Conservation (phyloP, 1,140 invertebrate genomes). For the Cherax destructor region DNA sequence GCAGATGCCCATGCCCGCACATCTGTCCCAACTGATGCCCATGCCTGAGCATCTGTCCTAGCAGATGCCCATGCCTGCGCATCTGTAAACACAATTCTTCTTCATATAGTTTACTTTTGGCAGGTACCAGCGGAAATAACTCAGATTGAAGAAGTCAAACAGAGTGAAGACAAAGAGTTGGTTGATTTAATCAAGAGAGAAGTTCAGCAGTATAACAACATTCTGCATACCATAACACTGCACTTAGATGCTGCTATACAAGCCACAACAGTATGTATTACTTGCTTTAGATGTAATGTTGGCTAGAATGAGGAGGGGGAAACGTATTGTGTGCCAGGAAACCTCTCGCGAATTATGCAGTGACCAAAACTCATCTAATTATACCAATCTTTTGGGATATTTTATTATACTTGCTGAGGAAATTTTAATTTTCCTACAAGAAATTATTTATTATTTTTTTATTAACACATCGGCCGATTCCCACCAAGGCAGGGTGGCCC, state of each 20-base stretch:
- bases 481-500: no score
- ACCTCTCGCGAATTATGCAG: no score
- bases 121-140: conserved; percentile 33
- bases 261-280: conserved; percentile 13
- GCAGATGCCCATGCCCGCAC: background rate
- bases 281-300: background rate
- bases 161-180: conserved; percentile 30
- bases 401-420: no score
- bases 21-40: background rate
- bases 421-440: no score
- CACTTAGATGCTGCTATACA: conserved; percentile 23
- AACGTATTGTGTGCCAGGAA: no score
- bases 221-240: conserved; percentile 1
- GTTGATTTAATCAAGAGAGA: conserved; percentile 29
- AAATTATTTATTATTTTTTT: no score
- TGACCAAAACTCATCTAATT: no score
- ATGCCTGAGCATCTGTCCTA: background rate
- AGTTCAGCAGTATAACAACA: conserved; percentile 25
- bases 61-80: background rate
- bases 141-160: conserved; percentile 8
- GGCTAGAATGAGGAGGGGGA: no score
- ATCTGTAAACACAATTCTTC: background rate
- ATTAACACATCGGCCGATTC: no score
- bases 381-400: no score
- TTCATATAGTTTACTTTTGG: background rate